These are phyloP conservation scores for Eupithecia subumbrata DNA, from an alignment of 2,888 invertebrate species.

Conservation along the genomic window DNA sequence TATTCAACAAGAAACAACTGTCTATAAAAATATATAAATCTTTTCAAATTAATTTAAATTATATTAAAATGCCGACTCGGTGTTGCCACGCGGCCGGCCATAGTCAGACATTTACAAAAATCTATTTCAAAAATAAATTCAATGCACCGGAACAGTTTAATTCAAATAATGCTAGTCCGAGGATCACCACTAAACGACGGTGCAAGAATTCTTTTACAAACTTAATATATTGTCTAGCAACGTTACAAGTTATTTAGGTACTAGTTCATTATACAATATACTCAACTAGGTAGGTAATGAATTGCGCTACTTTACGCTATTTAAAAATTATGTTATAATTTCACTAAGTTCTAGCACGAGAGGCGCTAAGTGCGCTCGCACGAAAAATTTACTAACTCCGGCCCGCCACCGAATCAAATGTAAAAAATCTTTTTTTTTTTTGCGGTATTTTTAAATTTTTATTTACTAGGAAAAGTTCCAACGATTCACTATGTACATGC, in stretches of 20 bases:
- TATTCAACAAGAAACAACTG: slow-evolving; percentile 79
- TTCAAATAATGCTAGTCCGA: slow-evolving; percentile 31
- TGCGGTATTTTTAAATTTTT: slow-evolving; percentile 62
- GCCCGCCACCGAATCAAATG: slow-evolving; percentile 54
- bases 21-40: slow-evolving; percentile 82
- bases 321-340: slow-evolving; percentile 62
- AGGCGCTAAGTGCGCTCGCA: slow-evolving; percentile 40
- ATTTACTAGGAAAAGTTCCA: slow-evolving; percentile 58
- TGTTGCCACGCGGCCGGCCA: slow-evolving; percentile 34
- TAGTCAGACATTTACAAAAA: slow-evolving; percentile 42
- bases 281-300: slow-evolving; percentile 77
- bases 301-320: slow-evolving; percentile 81
- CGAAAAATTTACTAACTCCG: slow-evolving; percentile 43
- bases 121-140: slow-evolving; percentile 45
- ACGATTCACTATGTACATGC: slow-evolving; percentile 70
- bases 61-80: slow-evolving; percentile 64
- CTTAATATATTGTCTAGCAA: slow-evolving; percentile 79
- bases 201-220: slow-evolving; percentile 71
- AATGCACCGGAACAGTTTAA: slow-evolving; percentile 41
- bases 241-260: slow-evolving; percentile 75
- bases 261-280: slow-evolving; percentile 71
- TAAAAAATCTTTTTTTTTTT: slow-evolving; percentile 67
- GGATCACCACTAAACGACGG: slow-evolving; percentile 57
- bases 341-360: slow-evolving; percentile 49
- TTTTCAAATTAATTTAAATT: slow-evolving; percentile 71